Percentiles rank a stretch among this genome's conserved stretches.
Evolutionary conservation across 1,140 invertebrate genomes (phyloP).

Genomic region (Drosophila kurseongensis): DNA sequence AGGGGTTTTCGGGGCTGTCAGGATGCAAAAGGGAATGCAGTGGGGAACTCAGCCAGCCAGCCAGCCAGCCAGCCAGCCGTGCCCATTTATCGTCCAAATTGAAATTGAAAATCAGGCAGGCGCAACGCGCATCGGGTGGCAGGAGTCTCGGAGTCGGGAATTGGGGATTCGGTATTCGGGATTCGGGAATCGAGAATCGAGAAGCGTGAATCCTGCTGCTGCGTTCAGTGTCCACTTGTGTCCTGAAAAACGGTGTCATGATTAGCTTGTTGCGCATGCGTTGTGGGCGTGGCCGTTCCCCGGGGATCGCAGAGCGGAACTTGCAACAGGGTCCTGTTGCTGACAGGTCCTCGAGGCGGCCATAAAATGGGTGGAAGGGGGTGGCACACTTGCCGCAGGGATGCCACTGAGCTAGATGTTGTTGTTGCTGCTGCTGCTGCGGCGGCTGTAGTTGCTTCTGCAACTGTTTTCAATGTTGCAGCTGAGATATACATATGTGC

Average conservation of each 20-base stretch:
- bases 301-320: neutral
- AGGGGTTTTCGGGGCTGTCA: neutral
- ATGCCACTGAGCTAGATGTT: constrained; percentile 3
- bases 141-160: neutral
- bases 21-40: neutral
- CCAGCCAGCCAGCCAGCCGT: constrained; percentile 3
- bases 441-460: neutral
- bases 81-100: constrained; percentile 63
- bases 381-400: neutral
- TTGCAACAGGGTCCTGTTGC: constrained; percentile 33
- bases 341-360: constrained; percentile 38
- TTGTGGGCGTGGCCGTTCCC: constrained; percentile 54
- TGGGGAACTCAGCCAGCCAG: neutral
- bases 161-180: neutral
- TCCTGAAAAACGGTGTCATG: constrained; percentile 7
- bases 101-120: constrained; percentile 68
- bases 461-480: constrained; percentile 26
- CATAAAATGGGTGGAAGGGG: constrained; percentile 4
- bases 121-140: constrained; percentile 29
- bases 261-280: constrained; percentile 72
- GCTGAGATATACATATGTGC: neutral
- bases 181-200: neutral
- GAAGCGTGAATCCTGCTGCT: constrained; percentile 19
- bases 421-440: constrained; percentile 13
- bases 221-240: constrained; percentile 44